Percentiles rank a stretch among this genome's conserved stretches.
These are phyloP conservation scores for Pholis gunnellus DNA, from an alignment of 2,113 vertebrate species.

Conservation along the genomic window DNA sequence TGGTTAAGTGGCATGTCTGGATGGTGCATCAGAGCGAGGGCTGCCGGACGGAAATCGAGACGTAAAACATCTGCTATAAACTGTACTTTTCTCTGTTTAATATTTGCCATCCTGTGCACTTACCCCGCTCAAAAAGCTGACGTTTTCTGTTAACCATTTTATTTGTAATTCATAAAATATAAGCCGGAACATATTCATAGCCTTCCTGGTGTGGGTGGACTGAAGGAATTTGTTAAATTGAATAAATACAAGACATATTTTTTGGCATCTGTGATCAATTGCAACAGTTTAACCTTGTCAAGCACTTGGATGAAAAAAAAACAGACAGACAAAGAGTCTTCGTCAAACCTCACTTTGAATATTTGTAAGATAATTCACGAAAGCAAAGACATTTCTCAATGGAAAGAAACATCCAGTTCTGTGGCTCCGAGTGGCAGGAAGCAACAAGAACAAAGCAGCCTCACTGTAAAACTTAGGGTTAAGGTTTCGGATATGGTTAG, in stretches of 20 bases:
- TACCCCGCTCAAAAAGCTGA: neutral
- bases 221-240: constrained; percentile 16
- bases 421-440: constrained; percentile 47
- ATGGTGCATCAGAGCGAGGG: constrained; percentile 14
- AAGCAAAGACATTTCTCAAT: constrained; percentile 25
- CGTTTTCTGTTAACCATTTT: neutral
- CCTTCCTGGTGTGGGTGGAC: neutral
- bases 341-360: constrained; percentile 1
- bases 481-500: constrained; percentile 48
- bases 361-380: constrained; percentile 12
- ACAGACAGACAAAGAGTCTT: neutral
- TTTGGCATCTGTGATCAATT: constrained; percentile 18
- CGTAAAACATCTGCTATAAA: constrained; percentile 17
- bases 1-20: constrained; percentile 49
- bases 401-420: constrained; percentile 20
- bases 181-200: neutral
- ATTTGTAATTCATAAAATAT: neutral
- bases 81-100: neutral
- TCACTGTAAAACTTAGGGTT: constrained; percentile 30
- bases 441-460: constrained; percentile 46
- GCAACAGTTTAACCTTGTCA: neutral
- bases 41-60: constrained; percentile 28
- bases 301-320: neutral
- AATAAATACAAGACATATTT: constrained; percentile 18
- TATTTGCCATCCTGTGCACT: neutral